Evolutionary conservation across 2,113 vertebrate species (phyloP).

Genomic region (Gavialis gangeticus): DNA sequence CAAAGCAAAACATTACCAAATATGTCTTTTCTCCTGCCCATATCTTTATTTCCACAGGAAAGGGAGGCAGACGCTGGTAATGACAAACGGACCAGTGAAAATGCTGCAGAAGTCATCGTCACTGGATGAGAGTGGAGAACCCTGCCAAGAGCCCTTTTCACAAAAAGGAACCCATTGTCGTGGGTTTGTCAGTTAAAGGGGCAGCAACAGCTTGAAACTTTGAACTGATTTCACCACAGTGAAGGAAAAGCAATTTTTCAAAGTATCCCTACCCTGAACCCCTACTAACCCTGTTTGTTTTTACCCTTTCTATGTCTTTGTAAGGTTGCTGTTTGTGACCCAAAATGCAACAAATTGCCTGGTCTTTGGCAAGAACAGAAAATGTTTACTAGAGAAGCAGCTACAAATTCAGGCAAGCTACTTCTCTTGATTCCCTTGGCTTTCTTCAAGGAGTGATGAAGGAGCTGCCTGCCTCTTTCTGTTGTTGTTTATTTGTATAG

Average conservation of each 20-base stretch:
- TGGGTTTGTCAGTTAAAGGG: neutral
- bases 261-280: neutral
- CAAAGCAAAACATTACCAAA: slow-evolving; percentile 83
- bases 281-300: neutral
- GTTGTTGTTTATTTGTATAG: neutral
- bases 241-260: neutral
- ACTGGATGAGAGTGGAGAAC: slow-evolving; percentile 15
- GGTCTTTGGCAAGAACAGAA: too few species aligned
- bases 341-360: neutral
- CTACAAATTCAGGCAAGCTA: neutral
- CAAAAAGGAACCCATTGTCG: slow-evolving; percentile 57
- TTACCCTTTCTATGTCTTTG: neutral
- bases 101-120: neutral
- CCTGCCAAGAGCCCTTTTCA: slow-evolving; percentile 48
- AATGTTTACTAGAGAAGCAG: neutral
- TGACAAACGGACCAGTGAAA: slow-evolving; percentile 66
- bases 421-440: neutral
- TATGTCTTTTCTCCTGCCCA: slow-evolving; percentile 80
- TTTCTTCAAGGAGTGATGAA: neutral
- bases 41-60: slow-evolving; percentile 84
- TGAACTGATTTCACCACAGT: neutral
- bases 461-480: neutral
- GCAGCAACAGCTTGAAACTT: neutral
- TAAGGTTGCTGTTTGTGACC: neutral
- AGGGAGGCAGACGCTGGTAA: slow-evolving; percentile 56